Evolutionary conservation across 2,797 vertebrate genomes (phyloP), one percentile per base, ranked within the genome.

Genomic region (Leuciscus waleckii): DNA sequence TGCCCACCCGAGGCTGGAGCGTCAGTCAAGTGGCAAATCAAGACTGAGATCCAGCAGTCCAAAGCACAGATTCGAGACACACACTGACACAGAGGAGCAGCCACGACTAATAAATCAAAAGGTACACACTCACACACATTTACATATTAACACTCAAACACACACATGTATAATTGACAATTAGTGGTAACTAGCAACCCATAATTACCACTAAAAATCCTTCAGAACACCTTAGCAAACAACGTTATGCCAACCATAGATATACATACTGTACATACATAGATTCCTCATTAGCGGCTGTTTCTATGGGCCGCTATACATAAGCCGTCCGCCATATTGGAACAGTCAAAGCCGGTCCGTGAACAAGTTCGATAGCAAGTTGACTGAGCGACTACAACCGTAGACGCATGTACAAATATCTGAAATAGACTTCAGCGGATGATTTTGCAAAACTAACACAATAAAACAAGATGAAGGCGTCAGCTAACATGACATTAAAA

Each of bases 1-100:
- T 89, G 95, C 73, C 94, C 97, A 97, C 13, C 94, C 95, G 88
- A 97, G 96, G 84, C 95, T 97, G 89, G 97, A 98, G 93, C 96
- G 97, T 78, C 97, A 96, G 88, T 93, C 91, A 16, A 95, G 94
- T 67, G 93, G 92, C 88, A 96, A 94, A 92, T 87, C 95, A 87
- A 96, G 96, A 46, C 93, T 92, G 83, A 95, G 95, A 87, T 92
- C 94, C 85, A 97, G 93, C 90, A 94, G 95, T 89, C 94, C 95
- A 61, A 95, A 95, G 90, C 87, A 92, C 91, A 92, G 94, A 94
- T 94, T 92, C 83, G 93, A 95, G 4, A 29, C 81, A 46, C 94
- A 92, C 54, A 92, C 94, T 78, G 94, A 93, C 92, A 91, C 95
- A 88, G 95, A 96, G 92, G 95, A 96, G 63, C 96, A 97, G 89